A percentile compares a stretch with the other conserved stretches of the same genome.
Evolutionary conservation across 2,888 invertebrate genomes (phyloP).

Genomic region (Hoplodrina blanda): DNA sequence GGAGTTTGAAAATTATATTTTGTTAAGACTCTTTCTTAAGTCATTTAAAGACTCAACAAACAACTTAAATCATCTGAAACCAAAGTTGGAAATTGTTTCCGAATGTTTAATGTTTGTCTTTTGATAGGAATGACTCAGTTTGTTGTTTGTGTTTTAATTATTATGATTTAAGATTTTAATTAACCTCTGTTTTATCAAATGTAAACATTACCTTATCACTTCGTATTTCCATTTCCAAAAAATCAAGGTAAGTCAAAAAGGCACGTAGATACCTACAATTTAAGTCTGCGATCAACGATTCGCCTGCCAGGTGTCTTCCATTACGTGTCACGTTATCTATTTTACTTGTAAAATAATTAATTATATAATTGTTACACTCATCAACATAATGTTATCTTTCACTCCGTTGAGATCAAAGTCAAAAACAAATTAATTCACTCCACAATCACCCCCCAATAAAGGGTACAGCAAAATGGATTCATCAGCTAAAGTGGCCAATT

Average conservation of each 20-base stretch:
- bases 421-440: slow-evolving; percentile 87
- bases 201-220: background rate
- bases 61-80: background rate
- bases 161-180: background rate
- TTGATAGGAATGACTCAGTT: slow-evolving; percentile 9
- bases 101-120: slow-evolving; percentile 1
- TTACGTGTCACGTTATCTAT: background rate
- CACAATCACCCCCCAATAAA: slow-evolving; percentile 82
- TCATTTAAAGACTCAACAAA: too few species aligned
- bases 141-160: background rate
- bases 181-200: background rate
- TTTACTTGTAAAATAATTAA: slow-evolving; percentile 45
- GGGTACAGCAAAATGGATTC: slow-evolving; percentile 87
- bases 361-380: slow-evolving; percentile 71
- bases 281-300: too few species aligned
- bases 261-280: too few species aligned
- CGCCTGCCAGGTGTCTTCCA: background rate
- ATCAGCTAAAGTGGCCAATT: slow-evolving; percentile 91
- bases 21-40: too few species aligned
- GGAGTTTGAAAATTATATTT: background rate
- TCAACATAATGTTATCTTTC: slow-evolving; percentile 86
- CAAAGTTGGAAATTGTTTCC: slow-evolving; percentile 14
- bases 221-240: background rate
- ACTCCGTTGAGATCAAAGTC: slow-evolving; percentile 82
- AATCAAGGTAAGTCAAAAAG: background rate